Evolutionary conservation across 2,797 vertebrate species (phyloP).

Genomic region (Cyprinodon diabolis): DNA sequence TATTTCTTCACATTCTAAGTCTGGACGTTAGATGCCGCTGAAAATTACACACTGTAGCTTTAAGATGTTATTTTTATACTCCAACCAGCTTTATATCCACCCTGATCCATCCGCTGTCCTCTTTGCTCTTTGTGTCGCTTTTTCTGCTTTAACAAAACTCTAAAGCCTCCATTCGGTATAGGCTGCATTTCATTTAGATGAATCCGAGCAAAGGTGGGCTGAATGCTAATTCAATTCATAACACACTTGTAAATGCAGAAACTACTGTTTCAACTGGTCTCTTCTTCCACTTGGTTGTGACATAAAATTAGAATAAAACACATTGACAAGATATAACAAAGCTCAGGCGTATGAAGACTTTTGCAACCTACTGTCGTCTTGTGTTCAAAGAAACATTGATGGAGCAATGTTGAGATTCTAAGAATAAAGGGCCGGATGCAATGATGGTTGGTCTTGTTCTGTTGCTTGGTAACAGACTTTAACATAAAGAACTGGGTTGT

Average conservation of each 20-base stretch:
- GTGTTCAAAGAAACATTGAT: not conserved
- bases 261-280: not conserved
- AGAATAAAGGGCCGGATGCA: not conserved
- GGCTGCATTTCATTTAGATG: too few species aligned
- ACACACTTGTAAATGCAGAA: not conserved
- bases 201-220: not conserved
- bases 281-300: not conserved
- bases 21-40: too few species aligned
- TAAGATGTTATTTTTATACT: too few species aligned
- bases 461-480: conserved; percentile 72
- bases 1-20: too few species aligned
- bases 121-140: not conserved
- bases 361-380: not conserved
- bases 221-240: not conserved
- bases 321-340: not conserved
- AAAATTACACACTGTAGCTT: too few species aligned
- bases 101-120: too few species aligned
- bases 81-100: too few species aligned
- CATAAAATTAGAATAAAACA: not conserved
- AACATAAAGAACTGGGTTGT: conserved; percentile 29
- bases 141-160: not conserved
- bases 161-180: too few species aligned
- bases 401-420: not conserved
- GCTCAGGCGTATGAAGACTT: not conserved
- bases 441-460: conserved; percentile 27